Conservation (phyloP, 1,140 invertebrate genomes). For the Batillaria attramentaria region DNA sequence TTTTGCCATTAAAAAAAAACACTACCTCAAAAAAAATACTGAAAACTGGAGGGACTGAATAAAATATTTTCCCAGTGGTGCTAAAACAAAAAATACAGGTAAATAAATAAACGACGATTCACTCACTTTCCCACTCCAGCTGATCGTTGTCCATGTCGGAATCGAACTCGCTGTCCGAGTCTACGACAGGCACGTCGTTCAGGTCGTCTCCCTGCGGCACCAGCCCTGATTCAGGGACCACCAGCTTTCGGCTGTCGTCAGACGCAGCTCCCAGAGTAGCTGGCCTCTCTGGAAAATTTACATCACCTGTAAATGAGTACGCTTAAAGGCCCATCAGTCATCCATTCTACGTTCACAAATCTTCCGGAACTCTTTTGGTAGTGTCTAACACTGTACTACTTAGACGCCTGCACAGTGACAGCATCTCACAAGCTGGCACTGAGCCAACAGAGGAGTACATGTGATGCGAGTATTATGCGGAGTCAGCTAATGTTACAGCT, state of each 20-base stretch:
- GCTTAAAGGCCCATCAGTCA: too few species aligned
- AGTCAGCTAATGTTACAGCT: too few species aligned
- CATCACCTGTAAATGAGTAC: not conserved
- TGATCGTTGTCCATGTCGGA: conserved; percentile 32
- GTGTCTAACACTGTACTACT: too few species aligned
- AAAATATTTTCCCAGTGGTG: too few species aligned
- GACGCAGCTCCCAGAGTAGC: not conserved
- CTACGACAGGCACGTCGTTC: conserved; percentile 20
- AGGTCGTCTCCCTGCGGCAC: not conserved
- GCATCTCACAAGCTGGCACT: too few species aligned
- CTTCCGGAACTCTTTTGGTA: too few species aligned
- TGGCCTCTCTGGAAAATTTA: not conserved
- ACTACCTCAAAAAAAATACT: not conserved
- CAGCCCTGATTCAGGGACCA: conserved; percentile 5
- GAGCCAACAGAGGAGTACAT: too few species aligned
- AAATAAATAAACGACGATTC: not conserved
- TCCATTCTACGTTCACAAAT: too few species aligned
- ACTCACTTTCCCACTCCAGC: conserved; percentile 33
- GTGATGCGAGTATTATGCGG: too few species aligned
- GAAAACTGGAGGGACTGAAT: not conserved
- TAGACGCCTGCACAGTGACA: too few species aligned
- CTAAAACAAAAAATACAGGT: too few species aligned
- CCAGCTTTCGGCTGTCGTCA: not conserved
- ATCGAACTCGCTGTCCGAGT: conserved; percentile 20
- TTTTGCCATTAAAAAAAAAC: not conserved